These are phyloP conservation scores for Elmis aenea DNA, from an alignment of 2,888 invertebrate species.

Conservation along the genomic window DNA sequence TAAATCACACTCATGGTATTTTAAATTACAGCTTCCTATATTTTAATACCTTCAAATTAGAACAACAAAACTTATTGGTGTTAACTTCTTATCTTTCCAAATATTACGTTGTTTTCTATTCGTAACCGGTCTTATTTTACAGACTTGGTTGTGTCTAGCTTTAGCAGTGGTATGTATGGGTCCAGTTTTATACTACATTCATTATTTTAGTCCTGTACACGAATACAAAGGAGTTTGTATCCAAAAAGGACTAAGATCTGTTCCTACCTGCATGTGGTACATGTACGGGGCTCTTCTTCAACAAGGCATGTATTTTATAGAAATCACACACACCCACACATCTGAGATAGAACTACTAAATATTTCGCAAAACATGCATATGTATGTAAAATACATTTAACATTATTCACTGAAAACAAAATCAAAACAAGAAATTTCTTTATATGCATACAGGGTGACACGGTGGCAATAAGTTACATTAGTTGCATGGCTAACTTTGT, in stretches of 20 bases:
- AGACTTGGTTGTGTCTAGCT: constrained; percentile 81
- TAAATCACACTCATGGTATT: not conserved
- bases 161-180: constrained; percentile 72
- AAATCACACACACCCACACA: not conserved
- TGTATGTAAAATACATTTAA: not conserved
- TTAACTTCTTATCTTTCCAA: not conserved
- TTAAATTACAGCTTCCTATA: not conserved
- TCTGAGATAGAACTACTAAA: not conserved
- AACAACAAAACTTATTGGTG: not conserved
- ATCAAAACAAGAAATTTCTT: not conserved
- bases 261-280: constrained; percentile 79
- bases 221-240: constrained; percentile 55
- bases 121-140: no score
- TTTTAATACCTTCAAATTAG: not conserved
- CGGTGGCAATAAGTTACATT: no score
- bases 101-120: constrained; percentile 8
- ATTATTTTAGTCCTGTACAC: constrained; percentile 69
- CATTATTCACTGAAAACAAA: not conserved
- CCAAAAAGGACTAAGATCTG: constrained; percentile 55
- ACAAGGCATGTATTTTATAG: constrained; percentile 65
- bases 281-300: constrained; percentile 86
- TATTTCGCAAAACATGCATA: constrained; percentile 3
- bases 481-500: no score
- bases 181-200: constrained; percentile 69
- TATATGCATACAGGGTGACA: no score